Evolutionary conservation across 1,140 invertebrate species (phyloP).

Genomic region (Micrasema minimum): DNA sequence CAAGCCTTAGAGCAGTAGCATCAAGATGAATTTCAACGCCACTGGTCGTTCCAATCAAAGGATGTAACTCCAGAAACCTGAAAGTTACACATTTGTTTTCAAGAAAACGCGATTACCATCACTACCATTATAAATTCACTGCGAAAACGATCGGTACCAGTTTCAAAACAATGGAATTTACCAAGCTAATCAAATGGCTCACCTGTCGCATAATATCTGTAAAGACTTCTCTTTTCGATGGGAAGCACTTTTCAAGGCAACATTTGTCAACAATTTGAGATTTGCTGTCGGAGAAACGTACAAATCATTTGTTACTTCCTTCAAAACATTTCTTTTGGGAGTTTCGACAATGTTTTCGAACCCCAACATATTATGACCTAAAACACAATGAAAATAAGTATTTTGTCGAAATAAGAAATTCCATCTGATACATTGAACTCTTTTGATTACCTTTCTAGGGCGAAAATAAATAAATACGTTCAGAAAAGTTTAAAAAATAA

Average conservation of each 20-base stretch:
- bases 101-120: constrained; percentile 21
- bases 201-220: constrained; percentile 71
- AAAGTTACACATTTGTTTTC: constrained; percentile 40
- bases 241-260: constrained; percentile 65
- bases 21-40: constrained; percentile 67
- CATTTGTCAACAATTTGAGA: constrained; percentile 68
- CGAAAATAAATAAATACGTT: constrained; percentile 20
- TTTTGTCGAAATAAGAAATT: not conserved
- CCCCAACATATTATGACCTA: constrained; percentile 39
- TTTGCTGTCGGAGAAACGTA: constrained; percentile 70
- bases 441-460: constrained; percentile 2
- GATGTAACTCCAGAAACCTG: constrained; percentile 70
- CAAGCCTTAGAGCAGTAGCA: constrained; percentile 66
- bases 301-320: constrained; percentile 66
- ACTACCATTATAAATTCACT: constrained; percentile 19
- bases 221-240: constrained; percentile 70
- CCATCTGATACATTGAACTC: constrained; percentile 1
- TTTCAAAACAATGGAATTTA: constrained; percentile 13
- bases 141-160: not conserved
- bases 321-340: constrained; percentile 67
- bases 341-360: constrained; percentile 55
- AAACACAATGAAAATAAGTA: constrained; percentile 26
- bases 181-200: constrained; percentile 45
- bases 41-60: constrained; percentile 62
- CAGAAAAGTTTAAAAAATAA: constrained; percentile 9